Conservation (phyloP, 2,113 vertebrate species). For the Cavia porcellus region DNA sequence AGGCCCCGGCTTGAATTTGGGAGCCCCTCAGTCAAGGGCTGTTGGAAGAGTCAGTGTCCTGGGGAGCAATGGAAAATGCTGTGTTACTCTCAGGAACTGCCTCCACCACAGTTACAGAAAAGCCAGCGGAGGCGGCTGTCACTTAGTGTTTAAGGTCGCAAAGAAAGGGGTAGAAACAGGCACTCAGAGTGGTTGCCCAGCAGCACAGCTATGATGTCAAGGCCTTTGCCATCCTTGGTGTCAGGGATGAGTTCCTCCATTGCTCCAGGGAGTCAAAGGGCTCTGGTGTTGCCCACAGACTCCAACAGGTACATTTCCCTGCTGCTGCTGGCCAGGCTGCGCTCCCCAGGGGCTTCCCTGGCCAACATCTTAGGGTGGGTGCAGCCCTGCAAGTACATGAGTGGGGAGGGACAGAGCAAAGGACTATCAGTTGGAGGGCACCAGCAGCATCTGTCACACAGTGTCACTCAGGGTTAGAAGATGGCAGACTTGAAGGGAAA, state of each 20-base stretch:
- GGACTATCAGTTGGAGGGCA: not conserved
- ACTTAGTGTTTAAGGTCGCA: rapidly evolving
- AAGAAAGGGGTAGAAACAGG: not conserved
- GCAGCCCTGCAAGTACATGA: not conserved
- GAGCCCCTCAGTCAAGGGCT: not conserved
- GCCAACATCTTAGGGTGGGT: not conserved
- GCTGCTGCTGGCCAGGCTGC: not conserved
- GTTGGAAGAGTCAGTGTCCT: no score
- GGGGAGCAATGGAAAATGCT: not conserved
- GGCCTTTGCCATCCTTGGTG: not conserved
- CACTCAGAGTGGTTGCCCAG: not conserved
- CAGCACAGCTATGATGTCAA: not conserved
- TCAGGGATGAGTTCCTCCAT: not conserved
- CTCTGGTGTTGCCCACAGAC: not conserved
- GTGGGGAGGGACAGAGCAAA: not conserved
- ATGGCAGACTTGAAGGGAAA: not conserved
- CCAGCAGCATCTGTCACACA: not conserved
- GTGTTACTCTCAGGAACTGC: not conserved
- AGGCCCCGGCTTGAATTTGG: not conserved
- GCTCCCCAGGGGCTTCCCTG: not conserved
- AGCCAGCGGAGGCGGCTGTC: not conserved
- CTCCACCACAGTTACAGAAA: not conserved
- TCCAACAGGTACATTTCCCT: not conserved
- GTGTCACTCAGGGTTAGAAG: not conserved
- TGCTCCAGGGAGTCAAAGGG: not conserved